Evolutionary conservation across 1,140 invertebrate genomes (phyloP), one percentile per base, ranked within the genome.

Genomic region (Drosophila dunni): DNA sequence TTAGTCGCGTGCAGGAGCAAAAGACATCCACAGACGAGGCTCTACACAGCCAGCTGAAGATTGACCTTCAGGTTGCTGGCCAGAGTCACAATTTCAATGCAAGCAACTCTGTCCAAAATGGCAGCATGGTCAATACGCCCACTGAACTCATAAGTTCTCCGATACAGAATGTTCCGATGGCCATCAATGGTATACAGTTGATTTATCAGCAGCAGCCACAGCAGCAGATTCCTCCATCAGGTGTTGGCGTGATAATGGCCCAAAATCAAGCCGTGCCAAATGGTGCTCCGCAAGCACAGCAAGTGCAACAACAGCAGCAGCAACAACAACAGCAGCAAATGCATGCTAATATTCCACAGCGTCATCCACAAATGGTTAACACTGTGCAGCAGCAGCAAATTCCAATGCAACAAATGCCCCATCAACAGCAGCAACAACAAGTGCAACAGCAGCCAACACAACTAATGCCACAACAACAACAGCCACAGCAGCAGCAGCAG

Each of bases 1-100:
- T 92, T 4, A 92, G 91, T 74, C 78, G 91, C 8, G 91, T 92
- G 13, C 79, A 86, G 57, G 91, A 92, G 46, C 90, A 86, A 45
- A 91, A 88, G 50, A 54, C 68, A 36, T 58, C 79, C 20, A 68
- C 72, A 10, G 81, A 83, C 9, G 78, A 85, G n/a, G 53, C 63
- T 9, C 11, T 70, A 5, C 81, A 76, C 10, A 61, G 74, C 53
- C 88, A 91, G 33, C 53, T 91, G 5, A 85, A 91, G 48, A 90
- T 91, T 44, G 90, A 91, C 69, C 61, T 91, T 40, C 79, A 81
- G 15, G 44, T 75, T 57, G 68, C 46, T 45, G 78, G 75, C 2
- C 84, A 78, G 48, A 20, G 51, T 7, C 75, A 75, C 34, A 66
- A 61, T 13, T 78, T 54, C n/a, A 53, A 64, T 40, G 57, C 53